Conservation (phyloP, 2,888 invertebrate species). For the Ecliptopera silaceata region DNA sequence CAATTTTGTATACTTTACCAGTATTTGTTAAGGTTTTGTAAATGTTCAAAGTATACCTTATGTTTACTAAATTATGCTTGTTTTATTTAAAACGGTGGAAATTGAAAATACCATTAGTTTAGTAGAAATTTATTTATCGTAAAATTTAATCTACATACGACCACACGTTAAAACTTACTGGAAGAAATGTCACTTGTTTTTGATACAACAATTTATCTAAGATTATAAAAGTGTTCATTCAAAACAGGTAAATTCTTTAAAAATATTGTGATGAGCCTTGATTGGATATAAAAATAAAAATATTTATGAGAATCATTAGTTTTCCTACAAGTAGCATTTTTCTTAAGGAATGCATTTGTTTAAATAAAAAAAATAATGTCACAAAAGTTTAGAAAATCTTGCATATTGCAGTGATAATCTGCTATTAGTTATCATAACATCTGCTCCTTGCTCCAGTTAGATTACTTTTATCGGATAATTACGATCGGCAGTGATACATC, state of each 20-base stretch:
- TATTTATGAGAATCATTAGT: constrained; percentile 4
- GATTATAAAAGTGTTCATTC: constrained; percentile 5
- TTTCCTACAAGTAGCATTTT: constrained; percentile 4
- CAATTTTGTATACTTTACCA: constrained; percentile 19
- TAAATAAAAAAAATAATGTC: background rate
- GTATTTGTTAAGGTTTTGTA: constrained; percentile 14
- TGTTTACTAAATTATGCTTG: background rate
- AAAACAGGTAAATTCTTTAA: constrained; percentile 4
- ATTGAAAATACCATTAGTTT: background rate
- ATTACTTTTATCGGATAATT: constrained; percentile 1
- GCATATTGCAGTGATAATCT: background rate
- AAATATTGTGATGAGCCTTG: constrained; percentile 11
- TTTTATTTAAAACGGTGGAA: background rate
- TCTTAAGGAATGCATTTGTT: constrained; percentile 15
- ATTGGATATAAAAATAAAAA: background rate
- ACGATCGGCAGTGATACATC: background rate
- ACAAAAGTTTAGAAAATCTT: background rate
- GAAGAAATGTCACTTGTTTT: constrained; percentile 30
- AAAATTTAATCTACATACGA: constrained; percentile 10
- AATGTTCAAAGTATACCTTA: constrained; percentile 20
- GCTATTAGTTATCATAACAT: background rate
- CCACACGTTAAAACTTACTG: constrained; percentile 22
- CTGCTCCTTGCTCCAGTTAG: background rate
- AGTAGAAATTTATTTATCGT: constrained; percentile 19
- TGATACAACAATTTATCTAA: constrained; percentile 3